phyloP scores from a whole-genome alignment of 53 echinoderm and acorn worm species.

The Mesocentrotus franciscanus region DNA sequence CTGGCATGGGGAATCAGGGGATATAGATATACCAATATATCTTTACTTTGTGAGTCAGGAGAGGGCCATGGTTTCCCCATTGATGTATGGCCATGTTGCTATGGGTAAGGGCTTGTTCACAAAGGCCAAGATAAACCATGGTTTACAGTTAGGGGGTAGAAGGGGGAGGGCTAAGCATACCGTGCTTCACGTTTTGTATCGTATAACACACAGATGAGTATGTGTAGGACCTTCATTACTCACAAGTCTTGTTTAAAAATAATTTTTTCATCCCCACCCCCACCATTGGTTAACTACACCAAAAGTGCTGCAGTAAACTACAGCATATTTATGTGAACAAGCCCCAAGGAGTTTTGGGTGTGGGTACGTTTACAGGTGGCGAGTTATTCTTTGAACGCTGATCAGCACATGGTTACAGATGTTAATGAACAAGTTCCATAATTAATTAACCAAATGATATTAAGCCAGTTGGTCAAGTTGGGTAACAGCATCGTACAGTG shows the following conservation, averaged over 20 bases:
- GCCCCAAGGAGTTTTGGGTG: neutral
- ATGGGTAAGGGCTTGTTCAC: neutral
- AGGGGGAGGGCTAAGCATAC: too few species aligned
- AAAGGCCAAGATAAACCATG: too few species aligned
- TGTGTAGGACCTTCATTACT: too few species aligned
- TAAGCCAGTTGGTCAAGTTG: neutral
- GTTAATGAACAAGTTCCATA: slow-evolving; percentile 1
- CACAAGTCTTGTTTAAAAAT: too few species aligned
- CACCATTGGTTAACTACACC: too few species aligned
- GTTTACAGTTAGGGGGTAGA: too few species aligned
- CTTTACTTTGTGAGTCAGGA: neutral
- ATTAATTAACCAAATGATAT: neutral
- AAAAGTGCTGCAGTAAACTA: too few species aligned
- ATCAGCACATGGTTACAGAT: neutral
- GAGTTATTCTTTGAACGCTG: neutral
- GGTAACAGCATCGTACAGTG: neutral
- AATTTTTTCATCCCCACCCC: too few species aligned
- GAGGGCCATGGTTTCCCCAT: neutral
- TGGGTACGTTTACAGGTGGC: neutral
- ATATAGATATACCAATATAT: neutral
- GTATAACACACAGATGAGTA: too few species aligned
- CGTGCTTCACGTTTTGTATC: too few species aligned
- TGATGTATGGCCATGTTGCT: neutral
- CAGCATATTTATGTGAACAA: too few species aligned
- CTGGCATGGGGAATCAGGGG: neutral